Evolutionary conservation across 2,888 invertebrate species (phyloP), one percentile per base, ranked within the genome.

Genomic region (Mesoligia furuncula): DNA sequence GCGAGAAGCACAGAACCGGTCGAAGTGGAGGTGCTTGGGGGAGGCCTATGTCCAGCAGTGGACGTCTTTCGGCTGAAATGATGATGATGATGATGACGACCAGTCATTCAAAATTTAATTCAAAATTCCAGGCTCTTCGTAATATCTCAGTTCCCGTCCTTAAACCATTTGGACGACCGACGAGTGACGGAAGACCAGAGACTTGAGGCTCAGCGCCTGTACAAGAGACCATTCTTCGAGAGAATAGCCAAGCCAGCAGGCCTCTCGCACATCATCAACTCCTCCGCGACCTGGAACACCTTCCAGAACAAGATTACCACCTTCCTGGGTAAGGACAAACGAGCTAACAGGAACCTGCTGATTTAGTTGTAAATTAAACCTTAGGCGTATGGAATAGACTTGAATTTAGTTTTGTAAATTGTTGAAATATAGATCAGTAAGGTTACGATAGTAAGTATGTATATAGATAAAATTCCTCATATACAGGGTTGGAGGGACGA

Each of bases 161-260:
- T 98, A 76, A 93, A 97, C 48, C 98, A 98, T 88, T 94, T 98
- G 88, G 98, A 98, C 91, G 98, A 98, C 90, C 95, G 97, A 74
- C 93, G 95, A 62, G 97, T 98, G n/a, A 98, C 98, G 0, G 93
- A 95, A 1, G 97, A 98, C 88, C 98, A 98, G 91, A 93, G 97
- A 39, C 88, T 94, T 6, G 98, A 98, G 91, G 97, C 98, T 0
- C 95, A 95, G 68, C 95, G 97, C 68, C 92, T 98, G 11, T 98
- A 97, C 94, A 97, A 97, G 86, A 93, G 97, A 81, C 97, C 98
- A 0, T 91, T 98, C 36, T 91, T 97, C 57, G 97, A 98, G 83
- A 94, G 97, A 27, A 87, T 97, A 13, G 87, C 93, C 3, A 92
- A 87, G 27, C 93, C 95, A 0, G 92, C 92, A 6, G 86, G 94